Evolutionary conservation across 2,888 invertebrate species (phyloP), one percentile per base, ranked within the genome.

Genomic region (Cryptus armator): DNA sequence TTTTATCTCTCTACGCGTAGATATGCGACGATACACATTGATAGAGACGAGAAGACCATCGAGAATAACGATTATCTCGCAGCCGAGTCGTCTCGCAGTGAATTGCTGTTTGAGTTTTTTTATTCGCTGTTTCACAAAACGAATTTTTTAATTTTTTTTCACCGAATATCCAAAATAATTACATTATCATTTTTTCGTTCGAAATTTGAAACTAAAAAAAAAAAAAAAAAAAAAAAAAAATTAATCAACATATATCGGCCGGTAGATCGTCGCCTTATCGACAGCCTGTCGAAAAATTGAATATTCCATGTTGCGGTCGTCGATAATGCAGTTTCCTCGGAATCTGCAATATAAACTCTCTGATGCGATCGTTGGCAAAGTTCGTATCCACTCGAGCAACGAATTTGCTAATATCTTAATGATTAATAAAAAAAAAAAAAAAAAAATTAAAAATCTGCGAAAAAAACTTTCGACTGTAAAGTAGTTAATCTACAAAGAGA

Each of bases 11-110:
- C 37, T 9, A 37, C 37, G 37, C 37, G 37, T 37, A 37, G 37
- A 37, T 80, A 72, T 80, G 64, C 59, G 66, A 72, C 56, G 80
- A 80, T 80, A 72, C 80, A 80, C 53, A 74, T 74, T 80, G 72
- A 80, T 80, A 74, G 66, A 72, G 46, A 7, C 46, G 64, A 37
- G 64, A 37, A 37, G 37, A 37, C 37, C 37, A 37, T 37, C 37
- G 37, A 37, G 37, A 37, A 37, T 9, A 37, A 37, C 37, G 37
- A 37, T 37, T 37, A 37, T 37, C 37, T 37, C 6, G 37, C 37
- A 9, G 37, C 37, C 9, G 5, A 9, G 6, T 82, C 67, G 71
- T 82, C 44, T 62, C 53, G 68, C 46, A 32, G 53, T 62, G 48
- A 70, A 66, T 19, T 37, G 59, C 46, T 43, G 44, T 64, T 81